Percentiles rank a stretch among this genome's conserved stretches.
These are phyloP conservation scores for Lottia gigantea DNA, from an alignment of 2,888 invertebrate genomes.

Conservation along the genomic window DNA sequence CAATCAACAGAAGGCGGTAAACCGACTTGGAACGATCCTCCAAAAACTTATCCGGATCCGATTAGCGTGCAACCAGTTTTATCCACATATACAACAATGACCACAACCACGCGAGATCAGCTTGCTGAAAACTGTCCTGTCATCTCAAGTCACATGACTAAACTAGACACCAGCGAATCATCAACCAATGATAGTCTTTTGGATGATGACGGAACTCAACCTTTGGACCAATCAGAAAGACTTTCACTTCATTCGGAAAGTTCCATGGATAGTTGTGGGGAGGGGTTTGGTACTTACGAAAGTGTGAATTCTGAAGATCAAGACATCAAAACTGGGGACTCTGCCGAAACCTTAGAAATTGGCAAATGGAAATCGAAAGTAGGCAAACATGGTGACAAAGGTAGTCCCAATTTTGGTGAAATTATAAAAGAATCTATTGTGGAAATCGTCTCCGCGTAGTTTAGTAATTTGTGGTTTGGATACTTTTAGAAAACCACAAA, in stretches of 20 bases:
- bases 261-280: constrained; percentile 8
- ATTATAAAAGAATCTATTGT: constrained; percentile 93
- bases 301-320: neutral
- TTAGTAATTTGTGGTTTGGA: neutral
- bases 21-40: constrained; percentile 1
- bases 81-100: constrained; percentile 57
- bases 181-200: constrained; percentile 10
- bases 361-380: neutral
- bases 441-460: constrained; percentile 82
- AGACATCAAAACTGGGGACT: neutral
- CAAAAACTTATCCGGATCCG: constrained; percentile 2
- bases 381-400: constrained; percentile 17
- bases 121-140: constrained; percentile 59
- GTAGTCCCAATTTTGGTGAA: constrained; percentile 81
- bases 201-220: neutral
- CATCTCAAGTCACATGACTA: constrained; percentile 59
- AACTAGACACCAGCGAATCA: constrained; percentile 41
- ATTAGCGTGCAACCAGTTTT: constrained; percentile 20
- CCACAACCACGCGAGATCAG: constrained; percentile 56
- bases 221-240: constrained; percentile 16
- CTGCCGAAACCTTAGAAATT: neutral
- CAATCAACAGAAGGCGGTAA: constrained; percentile 19
- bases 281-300: neutral
- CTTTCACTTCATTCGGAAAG: constrained; percentile 15
- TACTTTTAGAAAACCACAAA: neutral